Base-by-base conservation (phyloP, 2,113 vertebrate genomes). In the Macquaria australasica region DNA sequence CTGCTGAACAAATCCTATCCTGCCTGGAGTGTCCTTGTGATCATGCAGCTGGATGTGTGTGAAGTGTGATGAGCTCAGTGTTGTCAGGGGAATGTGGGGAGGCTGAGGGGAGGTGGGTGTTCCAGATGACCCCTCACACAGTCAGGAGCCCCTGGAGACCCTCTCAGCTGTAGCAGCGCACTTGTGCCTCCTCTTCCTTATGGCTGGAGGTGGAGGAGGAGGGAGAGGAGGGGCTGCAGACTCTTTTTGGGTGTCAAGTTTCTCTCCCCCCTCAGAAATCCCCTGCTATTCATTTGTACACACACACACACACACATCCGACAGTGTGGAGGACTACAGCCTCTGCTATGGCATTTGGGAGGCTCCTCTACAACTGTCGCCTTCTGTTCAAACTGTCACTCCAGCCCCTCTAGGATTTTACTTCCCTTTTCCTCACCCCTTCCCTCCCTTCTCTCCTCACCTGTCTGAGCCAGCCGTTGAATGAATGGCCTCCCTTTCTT, bases 281-380 rank as follows among this genome's bases (percentile, higher is more conserved):
- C 90, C 87, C 89, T 64, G 73, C 85, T 84, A 69, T 89, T 84
- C 82, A 80, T 79, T 80, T 70, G 55, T 68, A 79, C 80, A 89
- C 83, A 89, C 48, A 73, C 66, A 81, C 63, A 78, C 77, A 87
- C 79, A 87, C 75, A 90, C 43, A 85, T 88, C 82, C 86, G 71
- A 92, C 82, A 87, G 83, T 63, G 83, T 85, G 81, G 41, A 79
- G 84, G 82, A 45, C 85, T 82, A 34, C 84, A 83, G 89, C 83
- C 76, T 84, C 77, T 79, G 88, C 82, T 76, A 69, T 94, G 93
- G 91, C 84, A 94, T 94, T 90, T 84, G 79, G 88, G 87, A 82
- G 78, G 74, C 86, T 94, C 87, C 81, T 80, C 87, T 79, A 87
- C 93, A 95, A 95, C 93, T 94, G 92, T 92, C 48, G 86, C 88